A percentile compares a stretch with the other conserved stretches of the same genome.
Evolutionary conservation across 2,797 vertebrate genomes (phyloP).

Genomic region (Sebastes vulpes): DNA sequence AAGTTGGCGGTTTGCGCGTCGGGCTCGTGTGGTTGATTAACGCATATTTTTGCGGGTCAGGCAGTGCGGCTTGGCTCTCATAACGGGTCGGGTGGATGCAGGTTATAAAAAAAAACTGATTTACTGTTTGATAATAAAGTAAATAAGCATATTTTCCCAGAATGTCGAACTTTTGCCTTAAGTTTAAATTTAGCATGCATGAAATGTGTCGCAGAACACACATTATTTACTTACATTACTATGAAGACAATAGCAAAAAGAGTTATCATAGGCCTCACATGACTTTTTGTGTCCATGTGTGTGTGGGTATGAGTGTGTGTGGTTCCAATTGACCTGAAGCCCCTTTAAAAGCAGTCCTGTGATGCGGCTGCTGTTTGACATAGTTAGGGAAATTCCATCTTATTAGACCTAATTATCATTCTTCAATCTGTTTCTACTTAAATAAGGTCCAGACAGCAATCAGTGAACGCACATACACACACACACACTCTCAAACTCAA

Average conservation of each 20-base stretch:
- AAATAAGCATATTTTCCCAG: not conserved
- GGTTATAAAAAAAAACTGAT: no score
- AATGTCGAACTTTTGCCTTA: not conserved
- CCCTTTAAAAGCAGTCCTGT: slow-evolving; percentile 65
- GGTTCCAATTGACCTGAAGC: slow-evolving; percentile 66
- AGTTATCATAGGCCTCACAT: slow-evolving; percentile 1
- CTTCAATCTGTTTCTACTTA: slow-evolving; percentile 87
- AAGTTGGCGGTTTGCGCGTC: no score
- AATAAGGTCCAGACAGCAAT: slow-evolving; percentile 85
- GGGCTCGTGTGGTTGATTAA: no score
- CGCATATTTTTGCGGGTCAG: no score
- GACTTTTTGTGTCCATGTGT: not conserved
- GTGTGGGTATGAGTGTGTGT: slow-evolving; percentile 6
- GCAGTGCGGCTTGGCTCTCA: no score
- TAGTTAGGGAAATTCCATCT: slow-evolving; percentile 81
- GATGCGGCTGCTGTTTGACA: slow-evolving; percentile 80
- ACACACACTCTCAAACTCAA: slow-evolving; percentile 37
- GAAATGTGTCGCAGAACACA: not conserved
- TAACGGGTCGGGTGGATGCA: no score
- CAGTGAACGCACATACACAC: slow-evolving; percentile 70
- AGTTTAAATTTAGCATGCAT: not conserved
- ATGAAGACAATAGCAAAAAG: not conserved
- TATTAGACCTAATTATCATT: slow-evolving; percentile 88
- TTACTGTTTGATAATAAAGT: not conserved
- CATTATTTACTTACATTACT: not conserved